These are phyloP conservation scores for Nannoperca obscura DNA, from an alignment of 2,797 vertebrate species.

Conservation along the genomic window DNA sequence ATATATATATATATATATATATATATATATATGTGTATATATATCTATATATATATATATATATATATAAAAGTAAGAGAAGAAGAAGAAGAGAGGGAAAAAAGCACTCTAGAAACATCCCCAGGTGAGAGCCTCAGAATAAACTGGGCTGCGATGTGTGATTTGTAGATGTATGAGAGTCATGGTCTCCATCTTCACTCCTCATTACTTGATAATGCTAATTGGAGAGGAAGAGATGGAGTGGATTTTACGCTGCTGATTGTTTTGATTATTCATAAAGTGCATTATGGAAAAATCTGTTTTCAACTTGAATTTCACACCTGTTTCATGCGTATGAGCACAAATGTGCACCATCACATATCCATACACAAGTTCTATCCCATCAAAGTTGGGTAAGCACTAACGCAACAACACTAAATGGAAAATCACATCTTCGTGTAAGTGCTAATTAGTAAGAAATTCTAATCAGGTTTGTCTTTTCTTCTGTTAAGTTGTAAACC, in stretches of 20 bases:
- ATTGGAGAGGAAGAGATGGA: slow-evolving; percentile 45
- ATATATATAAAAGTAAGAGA: background rate
- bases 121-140: slow-evolving; percentile 41
- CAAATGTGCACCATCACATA: background rate
- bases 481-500: slow-evolving; percentile 5
- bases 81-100: slow-evolving; percentile 1
- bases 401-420: background rate
- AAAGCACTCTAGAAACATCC: slow-evolving; percentile 60
- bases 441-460: slow-evolving; percentile 26
- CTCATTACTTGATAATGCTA: slow-evolving; percentile 75
- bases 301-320: background rate
- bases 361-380: background rate
- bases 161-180: slow-evolving; percentile 60
- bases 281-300: slow-evolving; percentile 9
- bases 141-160: slow-evolving; percentile 59
- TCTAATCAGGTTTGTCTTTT: background rate
- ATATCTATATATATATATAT: background rate
- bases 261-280: slow-evolving; percentile 54
- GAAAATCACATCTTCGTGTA: background rate
- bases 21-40: too few relatives aligned
- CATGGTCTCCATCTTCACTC: slow-evolving; percentile 44
- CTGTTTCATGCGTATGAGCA: background rate
- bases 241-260: slow-evolving; percentile 24
- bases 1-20: too few relatives aligned
- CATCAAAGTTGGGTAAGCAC: background rate